Evolutionary conservation across 2,797 vertebrate species (phyloP).

Genomic region (Cacajao melanocephalus): DNA sequence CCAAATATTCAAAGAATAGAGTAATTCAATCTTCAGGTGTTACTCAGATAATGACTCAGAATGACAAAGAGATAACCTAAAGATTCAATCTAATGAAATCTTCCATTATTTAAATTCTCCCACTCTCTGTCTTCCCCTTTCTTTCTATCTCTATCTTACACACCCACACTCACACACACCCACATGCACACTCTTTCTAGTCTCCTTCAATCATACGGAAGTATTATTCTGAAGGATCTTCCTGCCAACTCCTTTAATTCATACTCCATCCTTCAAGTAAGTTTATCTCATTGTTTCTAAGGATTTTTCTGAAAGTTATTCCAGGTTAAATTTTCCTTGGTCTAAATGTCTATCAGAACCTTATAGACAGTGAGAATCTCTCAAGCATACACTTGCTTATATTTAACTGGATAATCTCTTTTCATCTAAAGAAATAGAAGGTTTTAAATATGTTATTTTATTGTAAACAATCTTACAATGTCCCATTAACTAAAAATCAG

Average conservation of each 20-base stretch:
- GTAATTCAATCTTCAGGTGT: background rate
- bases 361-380: background rate
- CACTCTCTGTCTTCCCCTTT: background rate
- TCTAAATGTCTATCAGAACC: background rate
- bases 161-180: background rate
- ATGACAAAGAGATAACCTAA: background rate
- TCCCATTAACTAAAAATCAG: background rate
- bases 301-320: background rate
- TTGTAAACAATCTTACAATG: background rate
- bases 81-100: background rate
- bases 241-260: background rate
- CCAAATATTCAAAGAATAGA: background rate
- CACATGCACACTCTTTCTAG: background rate
- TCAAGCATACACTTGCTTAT: background rate
- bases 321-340: background rate
- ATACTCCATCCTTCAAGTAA: background rate
- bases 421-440: background rate
- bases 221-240: background rate
- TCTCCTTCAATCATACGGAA: background rate
- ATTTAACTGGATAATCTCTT: background rate
- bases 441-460: background rate
- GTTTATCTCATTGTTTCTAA: background rate
- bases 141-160: background rate
- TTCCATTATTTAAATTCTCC: background rate
- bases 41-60: background rate